A percentile compares a stretch with the other conserved stretches of the same genome.
phyloP scores from a whole-genome alignment of 2,888 invertebrate species.

The Cataglyphis cursor region DNA sequence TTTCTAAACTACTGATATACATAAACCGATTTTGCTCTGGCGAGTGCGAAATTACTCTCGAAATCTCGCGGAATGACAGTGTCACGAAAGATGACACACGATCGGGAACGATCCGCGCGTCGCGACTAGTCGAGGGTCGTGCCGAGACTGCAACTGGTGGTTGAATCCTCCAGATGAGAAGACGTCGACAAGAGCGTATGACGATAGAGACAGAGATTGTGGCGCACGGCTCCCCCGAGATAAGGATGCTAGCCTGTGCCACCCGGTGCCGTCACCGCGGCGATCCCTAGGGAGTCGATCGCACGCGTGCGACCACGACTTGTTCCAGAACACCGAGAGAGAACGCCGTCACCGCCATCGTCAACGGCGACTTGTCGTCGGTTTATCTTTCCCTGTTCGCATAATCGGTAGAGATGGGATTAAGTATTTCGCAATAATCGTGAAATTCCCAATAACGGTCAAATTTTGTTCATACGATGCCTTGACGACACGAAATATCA shows the following conservation, averaged over 20 bases:
- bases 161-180: conserved; percentile 24
- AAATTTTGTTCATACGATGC: neutral
- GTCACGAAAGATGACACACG: conserved; percentile 64
- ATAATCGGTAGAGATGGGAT: conserved; percentile 21
- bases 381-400: conserved; percentile 4
- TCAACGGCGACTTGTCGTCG: conserved; percentile 30
- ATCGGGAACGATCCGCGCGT: conserved; percentile 18
- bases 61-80: conserved; percentile 24
- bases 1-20: neutral
- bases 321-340: conserved; percentile 71
- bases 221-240: conserved; percentile 73
- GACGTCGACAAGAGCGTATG: conserved; percentile 41
- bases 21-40: neutral
- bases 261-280: conserved; percentile 84
- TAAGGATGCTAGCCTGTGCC: conserved; percentile 81
- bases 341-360: conserved; percentile 55
- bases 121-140: conserved; percentile 29
- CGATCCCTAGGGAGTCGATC: conserved; percentile 71
- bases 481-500: neutral
- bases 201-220: conserved; percentile 57
- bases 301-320: conserved; percentile 43
- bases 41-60: neutral
- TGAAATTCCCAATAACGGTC: neutral
- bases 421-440: neutral
- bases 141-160: conserved; percentile 65